Evolutionary conservation across 2,113 vertebrate species (phyloP), one percentile per base, ranked within the genome.

Genomic region (Ia io): DNA sequence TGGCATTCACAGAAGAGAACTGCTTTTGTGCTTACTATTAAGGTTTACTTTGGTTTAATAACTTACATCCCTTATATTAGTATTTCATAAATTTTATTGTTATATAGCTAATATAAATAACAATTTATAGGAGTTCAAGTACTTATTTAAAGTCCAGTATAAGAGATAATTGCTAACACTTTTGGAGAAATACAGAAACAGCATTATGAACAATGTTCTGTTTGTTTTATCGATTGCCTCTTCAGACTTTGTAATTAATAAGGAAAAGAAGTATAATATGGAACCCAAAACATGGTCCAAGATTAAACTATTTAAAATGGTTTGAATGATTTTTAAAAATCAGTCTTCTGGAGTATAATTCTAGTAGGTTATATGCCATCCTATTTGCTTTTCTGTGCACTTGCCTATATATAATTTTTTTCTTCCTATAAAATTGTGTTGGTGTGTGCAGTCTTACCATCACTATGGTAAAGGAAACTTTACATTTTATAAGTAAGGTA

Each of bases 281-380:
- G 70, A 97, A 98, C 90, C 91, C 96, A 94, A 91, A 94, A 97
- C 83, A 95, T 83, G 17, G 71, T 92, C 56, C 49, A 97, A 95
- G 90, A 89, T 90, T 96, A 91, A 94, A 18, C 93, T 91, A 44
- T 67, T 95, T 95, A 71, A 71, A 86, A 63, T 89, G 32, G 78
- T 94, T 56, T 65, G 92, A 97, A 95, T 88, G 70, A 83, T 96
- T 95, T 97, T 61, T 56, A 93, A 97, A 98, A 96, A 11, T 90
- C 56, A 96, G 23, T 95, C 71, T 96, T 95, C 65, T 88, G 90
- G 63, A 97, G 87, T 92, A 89, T 69, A 91, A 82, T 86, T 96
- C 84, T 95, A 93, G 37, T 93, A 95, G 69, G 49, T 87, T 78
- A 71, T 95, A 89, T 53, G 20, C 94, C 76, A 96, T 96, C 56